These are phyloP conservation scores for Macrocentrus cingulum DNA, from an alignment of 1,140 invertebrate species.

Conservation along the genomic window DNA sequence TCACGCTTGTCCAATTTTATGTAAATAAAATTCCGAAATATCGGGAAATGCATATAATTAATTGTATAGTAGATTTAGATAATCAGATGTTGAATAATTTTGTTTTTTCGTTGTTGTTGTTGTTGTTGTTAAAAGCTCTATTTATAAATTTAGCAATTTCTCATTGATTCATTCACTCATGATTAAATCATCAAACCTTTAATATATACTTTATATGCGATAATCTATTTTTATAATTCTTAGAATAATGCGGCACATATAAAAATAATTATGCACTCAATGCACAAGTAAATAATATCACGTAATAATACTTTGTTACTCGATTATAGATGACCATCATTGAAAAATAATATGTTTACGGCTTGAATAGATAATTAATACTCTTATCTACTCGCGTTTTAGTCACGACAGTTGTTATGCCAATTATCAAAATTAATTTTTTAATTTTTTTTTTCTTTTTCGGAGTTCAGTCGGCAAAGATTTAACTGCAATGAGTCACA, in stretches of 20 bases:
- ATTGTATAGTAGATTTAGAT: background rate
- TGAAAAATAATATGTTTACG: background rate
- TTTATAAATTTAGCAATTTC: background rate
- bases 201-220: conserved; percentile 1
- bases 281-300: conserved; percentile 1
- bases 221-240: conserved; percentile 2
- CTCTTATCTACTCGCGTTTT: conserved; percentile 5
- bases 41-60: background rate
- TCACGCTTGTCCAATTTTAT: background rate
- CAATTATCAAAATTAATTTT: too few relatives aligned
- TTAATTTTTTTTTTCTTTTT: too few relatives aligned
- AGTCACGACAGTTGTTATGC: background rate
- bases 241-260: background rate
- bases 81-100: too few relatives aligned
- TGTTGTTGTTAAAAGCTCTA: background rate
- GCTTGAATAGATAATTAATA: conserved; percentile 11
- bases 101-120: too few relatives aligned
- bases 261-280: background rate
- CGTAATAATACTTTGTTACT: too few relatives aligned
- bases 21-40: background rate
- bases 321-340: too few relatives aligned
- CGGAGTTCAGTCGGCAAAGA: too few relatives aligned
- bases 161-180: conserved; percentile 16
- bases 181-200: background rate
- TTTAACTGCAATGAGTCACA: conserved; percentile 7